phyloP scores from a whole-genome alignment of 1,140 invertebrate genomes.

The Danaus melanippus region DNA sequence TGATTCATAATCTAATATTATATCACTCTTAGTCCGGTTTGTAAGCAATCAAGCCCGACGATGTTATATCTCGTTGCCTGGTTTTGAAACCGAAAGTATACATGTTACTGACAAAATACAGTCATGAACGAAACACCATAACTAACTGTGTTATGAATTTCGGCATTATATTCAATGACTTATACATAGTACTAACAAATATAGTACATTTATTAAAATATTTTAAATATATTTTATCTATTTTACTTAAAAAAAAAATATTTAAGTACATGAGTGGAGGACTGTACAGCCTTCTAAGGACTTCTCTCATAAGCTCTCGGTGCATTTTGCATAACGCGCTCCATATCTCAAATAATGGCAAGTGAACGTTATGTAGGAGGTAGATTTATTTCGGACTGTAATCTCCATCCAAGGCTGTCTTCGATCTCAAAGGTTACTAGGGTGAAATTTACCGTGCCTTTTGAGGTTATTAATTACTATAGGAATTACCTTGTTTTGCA shows the following conservation, averaged over 20 bases:
- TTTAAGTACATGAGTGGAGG: neutral
- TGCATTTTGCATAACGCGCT: constrained; percentile 32
- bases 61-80: constrained; percentile 27
- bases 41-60: constrained; percentile 18
- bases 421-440: constrained; percentile 1
- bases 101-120: constrained; percentile 27
- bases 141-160: too few species aligned
- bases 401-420: constrained; percentile 10
- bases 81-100: constrained; percentile 50
- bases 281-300: constrained; percentile 37
- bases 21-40: constrained; percentile 7
- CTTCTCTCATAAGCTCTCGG: constrained; percentile 34
- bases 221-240: too few species aligned
- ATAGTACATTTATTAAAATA: too few species aligned
- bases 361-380: constrained; percentile 4
- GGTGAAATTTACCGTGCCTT: too few species aligned
- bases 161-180: too few species aligned
- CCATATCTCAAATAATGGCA: constrained; percentile 16
- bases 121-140: constrained; percentile 11
- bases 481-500: too few species aligned
- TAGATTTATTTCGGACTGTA: constrained; percentile 6
- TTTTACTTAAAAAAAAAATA: too few species aligned
- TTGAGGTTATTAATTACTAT: too few species aligned
- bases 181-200: too few species aligned
- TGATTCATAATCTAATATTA: neutral